Evolutionary conservation across 2,888 invertebrate species (phyloP).

Genomic region (Latheticus oryzae): DNA sequence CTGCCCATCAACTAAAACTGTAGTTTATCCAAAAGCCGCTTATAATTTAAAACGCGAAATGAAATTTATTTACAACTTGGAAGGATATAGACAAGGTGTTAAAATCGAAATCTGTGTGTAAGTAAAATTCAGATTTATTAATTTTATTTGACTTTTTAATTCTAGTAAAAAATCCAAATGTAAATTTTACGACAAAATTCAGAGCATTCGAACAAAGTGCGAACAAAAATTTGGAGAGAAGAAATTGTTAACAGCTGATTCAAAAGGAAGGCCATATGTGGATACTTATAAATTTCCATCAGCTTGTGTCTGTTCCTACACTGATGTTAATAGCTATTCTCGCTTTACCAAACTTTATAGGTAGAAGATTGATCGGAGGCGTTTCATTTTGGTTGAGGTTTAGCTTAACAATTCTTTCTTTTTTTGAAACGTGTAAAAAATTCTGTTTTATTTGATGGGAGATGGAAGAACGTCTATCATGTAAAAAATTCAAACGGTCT

Average conservation of each 20-base stretch:
- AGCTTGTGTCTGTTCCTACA: constrained; percentile 26
- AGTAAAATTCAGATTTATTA: not conserved
- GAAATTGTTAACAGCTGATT: constrained; percentile 12
- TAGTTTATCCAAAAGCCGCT: constrained; percentile 20
- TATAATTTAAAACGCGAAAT: constrained; percentile 11
- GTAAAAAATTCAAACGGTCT: too few relatives aligned
- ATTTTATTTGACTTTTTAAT: not conserved
- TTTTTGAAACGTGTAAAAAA: too few relatives aligned
- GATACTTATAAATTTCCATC: constrained; percentile 29
- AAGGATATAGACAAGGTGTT: constrained; percentile 22
- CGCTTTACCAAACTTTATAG: not conserved
- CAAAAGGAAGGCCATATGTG: constrained; percentile 23
- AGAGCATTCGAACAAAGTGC: constrained; percentile 16
- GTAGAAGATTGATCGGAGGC: too few relatives aligned
- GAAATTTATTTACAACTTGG: constrained; percentile 29
- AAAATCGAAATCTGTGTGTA: constrained; percentile 17
- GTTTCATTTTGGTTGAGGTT: too few relatives aligned
- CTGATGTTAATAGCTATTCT: constrained; percentile 1
- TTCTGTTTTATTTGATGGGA: too few relatives aligned
- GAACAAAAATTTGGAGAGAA: constrained; percentile 24
- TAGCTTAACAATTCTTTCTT: too few relatives aligned
- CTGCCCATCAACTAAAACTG: constrained; percentile 1
- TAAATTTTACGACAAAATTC: constrained; percentile 12
- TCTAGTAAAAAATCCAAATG: constrained; percentile 15
- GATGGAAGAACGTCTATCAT: too few relatives aligned